Conservation (phyloP, 2,113 vertebrate species). For the Urocynchramus pylzowi region DNA sequence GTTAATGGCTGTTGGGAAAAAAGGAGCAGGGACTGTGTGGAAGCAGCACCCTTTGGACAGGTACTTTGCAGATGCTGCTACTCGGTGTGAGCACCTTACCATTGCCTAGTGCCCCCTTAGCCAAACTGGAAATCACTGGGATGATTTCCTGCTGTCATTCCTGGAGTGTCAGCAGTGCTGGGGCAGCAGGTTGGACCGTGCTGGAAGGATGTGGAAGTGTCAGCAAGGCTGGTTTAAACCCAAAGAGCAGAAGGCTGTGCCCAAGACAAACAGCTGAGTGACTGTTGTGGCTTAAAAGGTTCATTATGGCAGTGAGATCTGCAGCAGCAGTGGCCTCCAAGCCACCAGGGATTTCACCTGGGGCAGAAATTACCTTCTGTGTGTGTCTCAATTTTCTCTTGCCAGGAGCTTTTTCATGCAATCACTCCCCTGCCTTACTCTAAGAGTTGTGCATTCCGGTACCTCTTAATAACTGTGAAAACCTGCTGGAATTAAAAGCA, state of each 20-base stretch:
- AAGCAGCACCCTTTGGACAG: not conserved
- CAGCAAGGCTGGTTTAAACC: not conserved
- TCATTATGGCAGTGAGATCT: not conserved
- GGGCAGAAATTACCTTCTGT: not conserved
- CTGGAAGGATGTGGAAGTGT: not conserved
- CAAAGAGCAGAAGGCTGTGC: not conserved
- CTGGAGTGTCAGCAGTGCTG: not conserved
- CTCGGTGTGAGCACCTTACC: not conserved
- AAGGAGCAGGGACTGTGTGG: not conserved
- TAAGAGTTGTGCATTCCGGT: not conserved
- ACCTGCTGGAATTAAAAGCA: slow-evolving; percentile 12
- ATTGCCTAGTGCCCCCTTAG: not conserved
- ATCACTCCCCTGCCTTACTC: not conserved
- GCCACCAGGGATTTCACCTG: not conserved
- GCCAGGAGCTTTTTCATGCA: not conserved
- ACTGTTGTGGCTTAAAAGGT: not conserved
- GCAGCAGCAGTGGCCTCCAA: not conserved
- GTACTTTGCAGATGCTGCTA: not conserved
- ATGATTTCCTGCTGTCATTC: not conserved
- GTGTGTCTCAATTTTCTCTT: not conserved
- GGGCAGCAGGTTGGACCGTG: not conserved
- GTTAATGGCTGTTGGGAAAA: not conserved
- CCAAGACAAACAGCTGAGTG: not conserved
- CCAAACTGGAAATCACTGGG: not conserved
- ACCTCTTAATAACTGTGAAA: not conserved